A percentile compares a stretch with the other conserved stretches of the same genome.
Evolutionary conservation across 2,113 vertebrate genomes (phyloP).

Genomic region (Telmatochromis sp.): DNA sequence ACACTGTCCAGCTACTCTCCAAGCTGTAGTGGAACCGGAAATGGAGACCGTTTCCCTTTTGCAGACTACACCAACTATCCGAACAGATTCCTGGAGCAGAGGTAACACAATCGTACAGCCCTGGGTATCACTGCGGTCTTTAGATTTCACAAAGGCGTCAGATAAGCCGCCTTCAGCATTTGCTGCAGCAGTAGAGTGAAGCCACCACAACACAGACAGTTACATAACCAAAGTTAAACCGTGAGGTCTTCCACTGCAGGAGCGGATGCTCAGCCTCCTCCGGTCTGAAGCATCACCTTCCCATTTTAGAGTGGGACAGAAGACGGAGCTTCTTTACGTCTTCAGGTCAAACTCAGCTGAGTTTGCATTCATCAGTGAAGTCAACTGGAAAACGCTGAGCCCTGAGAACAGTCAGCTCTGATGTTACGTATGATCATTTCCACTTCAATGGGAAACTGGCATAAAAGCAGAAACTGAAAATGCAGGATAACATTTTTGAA

Average conservation of each 20-base stretch:
- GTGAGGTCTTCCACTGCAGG: slow-evolving; percentile 4
- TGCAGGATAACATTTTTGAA: background rate
- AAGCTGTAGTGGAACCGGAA: background rate
- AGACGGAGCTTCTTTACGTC: background rate
- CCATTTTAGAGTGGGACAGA: background rate
- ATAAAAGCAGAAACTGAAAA: background rate
- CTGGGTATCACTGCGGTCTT: background rate
- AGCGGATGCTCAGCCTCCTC: slow-evolving; percentile 7
- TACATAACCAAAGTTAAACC: slow-evolving; percentile 52
- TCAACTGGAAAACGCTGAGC: slow-evolving; percentile 5
- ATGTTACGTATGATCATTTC: background rate
- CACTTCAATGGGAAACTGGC: background rate
- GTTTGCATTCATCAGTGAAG: background rate
- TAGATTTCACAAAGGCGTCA: background rate
- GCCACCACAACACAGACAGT: slow-evolving; percentile 41
- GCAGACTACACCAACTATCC: background rate
- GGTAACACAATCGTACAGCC: background rate
- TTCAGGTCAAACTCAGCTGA: background rate
- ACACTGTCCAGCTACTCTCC: background rate
- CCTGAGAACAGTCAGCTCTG: background rate
- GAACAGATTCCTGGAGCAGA: background rate
- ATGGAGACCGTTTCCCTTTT: background rate
- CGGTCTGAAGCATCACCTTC: background rate
- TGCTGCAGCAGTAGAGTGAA: slow-evolving; percentile 27
- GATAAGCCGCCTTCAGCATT: slow-evolving; percentile 19